Evolutionary conservation across 2,888 invertebrate species (phyloP), one percentile per base, ranked within the genome.

Genomic region (Caenorhabditis sp.): DNA sequence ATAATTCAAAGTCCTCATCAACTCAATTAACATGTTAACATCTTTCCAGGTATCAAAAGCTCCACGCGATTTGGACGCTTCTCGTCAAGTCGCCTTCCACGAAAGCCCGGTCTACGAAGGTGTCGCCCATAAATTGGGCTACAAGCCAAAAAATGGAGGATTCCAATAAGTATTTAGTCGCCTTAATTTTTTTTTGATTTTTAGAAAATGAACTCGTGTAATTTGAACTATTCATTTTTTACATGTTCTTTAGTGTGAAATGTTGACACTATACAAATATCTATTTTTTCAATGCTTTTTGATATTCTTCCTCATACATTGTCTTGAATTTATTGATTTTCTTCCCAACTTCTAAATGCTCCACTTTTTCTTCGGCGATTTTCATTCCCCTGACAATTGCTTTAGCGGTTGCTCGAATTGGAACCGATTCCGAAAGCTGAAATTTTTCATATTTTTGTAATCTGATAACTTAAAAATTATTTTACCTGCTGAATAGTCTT

Each of bases 71-170:
- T 59, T 70, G 49, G 56, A 80, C 60, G 77, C 82, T 53, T 56
- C 80, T 14, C 69, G 74, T 56, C 64, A 75, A 61, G 81, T 83
- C 43, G 76, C 77, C 8, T 81, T 82, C 69, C 77, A 74, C 63
- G 67, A 76, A 31, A 73, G 76, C 17, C 83, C 85, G 27, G 83
- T 85, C 14, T 85, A 85, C 70, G 82, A 82, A 1, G 85, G 85
- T n/a, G 85, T 85, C 57, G 85, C 85, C 38, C 76, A 81, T 54
- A 78, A 78, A 57, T 75, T 85, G 59, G 85, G 85, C 50, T 83
- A 84, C 76, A 81, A 78, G 59, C 74, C 80, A 21, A 84, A 84
- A 76, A 79, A 82, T 59, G 83, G 81, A 36, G 83, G 83, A 56
- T 83, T 82, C 76, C 81, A 83, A 66, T 78, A 76, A 50, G n/a